Evolutionary conservation across 2,888 invertebrate genomes (phyloP).

Genomic region (Lysandra coridon): DNA sequence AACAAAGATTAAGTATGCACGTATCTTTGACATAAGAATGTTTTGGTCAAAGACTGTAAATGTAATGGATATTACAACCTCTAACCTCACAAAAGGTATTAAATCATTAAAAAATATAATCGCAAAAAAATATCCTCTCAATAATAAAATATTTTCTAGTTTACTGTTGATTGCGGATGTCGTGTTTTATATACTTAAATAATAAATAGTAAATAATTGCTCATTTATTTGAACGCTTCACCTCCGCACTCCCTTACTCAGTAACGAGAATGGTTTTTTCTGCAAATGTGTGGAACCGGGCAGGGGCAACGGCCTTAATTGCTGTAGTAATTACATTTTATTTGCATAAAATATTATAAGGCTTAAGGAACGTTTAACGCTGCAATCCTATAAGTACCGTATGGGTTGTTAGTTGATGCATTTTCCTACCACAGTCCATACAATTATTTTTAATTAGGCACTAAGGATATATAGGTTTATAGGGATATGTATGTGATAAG

Average conservation of each 20-base stretch:
- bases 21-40: too few relatives aligned
- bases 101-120: too few relatives aligned
- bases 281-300: not conserved
- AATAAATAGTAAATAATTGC: not conserved
- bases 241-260: not conserved
- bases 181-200: not conserved
- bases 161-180: not conserved
- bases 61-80: too few relatives aligned
- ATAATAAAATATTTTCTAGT: not conserved
- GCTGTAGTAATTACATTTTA: slow-evolving; percentile 21
- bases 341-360: slow-evolving; percentile 12
- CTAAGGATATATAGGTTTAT: too few relatives aligned
- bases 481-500: too few relatives aligned
- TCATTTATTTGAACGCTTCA: not conserved
- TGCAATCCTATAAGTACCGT: not conserved
- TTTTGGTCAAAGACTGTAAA: too few relatives aligned
- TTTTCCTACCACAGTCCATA: not conserved
- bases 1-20: too few relatives aligned
- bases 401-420: not conserved
- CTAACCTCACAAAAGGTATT: too few relatives aligned
- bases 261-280: not conserved
- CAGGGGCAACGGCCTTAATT: not conserved
- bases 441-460: not conserved
- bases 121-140: too few relatives aligned
- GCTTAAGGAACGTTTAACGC: not conserved